These are phyloP conservation scores for Chrysemys picta DNA, from an alignment of 2,113 vertebrate genomes.

Conservation along the genomic window DNA sequence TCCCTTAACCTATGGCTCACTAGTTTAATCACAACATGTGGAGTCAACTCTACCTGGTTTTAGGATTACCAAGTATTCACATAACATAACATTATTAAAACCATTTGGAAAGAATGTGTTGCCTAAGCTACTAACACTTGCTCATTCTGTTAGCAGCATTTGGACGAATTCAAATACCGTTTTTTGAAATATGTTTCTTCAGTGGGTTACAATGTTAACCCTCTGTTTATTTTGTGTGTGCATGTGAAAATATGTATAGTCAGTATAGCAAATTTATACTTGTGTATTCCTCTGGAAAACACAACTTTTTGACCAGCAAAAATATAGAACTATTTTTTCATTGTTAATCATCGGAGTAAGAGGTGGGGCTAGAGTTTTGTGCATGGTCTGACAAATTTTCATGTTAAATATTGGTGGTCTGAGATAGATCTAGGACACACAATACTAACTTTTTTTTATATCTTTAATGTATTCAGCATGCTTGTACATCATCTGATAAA, in stretches of 20 bases:
- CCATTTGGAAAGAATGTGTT: neutral
- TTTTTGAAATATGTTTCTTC: neutral
- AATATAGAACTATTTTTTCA: neutral
- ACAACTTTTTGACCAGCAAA: neutral
- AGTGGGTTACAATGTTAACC: neutral
- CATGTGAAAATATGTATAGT: neutral
- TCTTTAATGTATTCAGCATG: neutral
- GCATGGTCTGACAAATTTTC: neutral
- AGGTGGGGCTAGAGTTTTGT: neutral
- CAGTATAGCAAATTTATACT: neutral
- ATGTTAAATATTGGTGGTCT: neutral
- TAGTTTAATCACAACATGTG: neutral
- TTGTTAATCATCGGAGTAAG: neutral
- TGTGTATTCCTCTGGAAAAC: neutral
- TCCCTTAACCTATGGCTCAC: neutral
- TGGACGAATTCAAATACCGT: no score
- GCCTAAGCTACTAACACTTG: no score
- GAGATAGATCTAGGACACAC: neutral
- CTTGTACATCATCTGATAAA: neutral
- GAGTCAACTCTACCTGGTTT: neutral
- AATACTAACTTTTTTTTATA: no score
- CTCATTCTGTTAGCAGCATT: neutral
- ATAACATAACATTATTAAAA: neutral
- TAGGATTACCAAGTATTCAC: neutral
- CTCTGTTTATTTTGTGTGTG: neutral